phyloP scores from a whole-genome alignment of 1,140 invertebrate genomes.

The Bombus cullumanus region DNA sequence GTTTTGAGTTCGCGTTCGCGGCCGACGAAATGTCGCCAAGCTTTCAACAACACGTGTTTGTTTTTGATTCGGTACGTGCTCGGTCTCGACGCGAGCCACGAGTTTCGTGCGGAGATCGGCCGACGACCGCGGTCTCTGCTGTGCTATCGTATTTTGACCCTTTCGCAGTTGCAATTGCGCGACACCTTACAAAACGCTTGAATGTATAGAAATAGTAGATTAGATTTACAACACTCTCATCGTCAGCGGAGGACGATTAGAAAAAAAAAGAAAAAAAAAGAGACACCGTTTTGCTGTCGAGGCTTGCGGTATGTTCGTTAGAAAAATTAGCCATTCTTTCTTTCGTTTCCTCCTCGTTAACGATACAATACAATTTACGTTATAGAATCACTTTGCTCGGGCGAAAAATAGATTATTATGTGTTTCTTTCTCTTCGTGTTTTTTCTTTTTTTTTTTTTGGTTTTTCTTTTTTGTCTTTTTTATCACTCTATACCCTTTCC shows the following conservation, averaged over 20 bases:
- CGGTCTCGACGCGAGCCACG: not conserved
- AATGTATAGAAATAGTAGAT: slow-evolving; percentile 62
- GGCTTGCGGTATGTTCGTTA: slow-evolving; percentile 44
- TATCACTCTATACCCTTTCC: not conserved
- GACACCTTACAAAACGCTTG: slow-evolving; percentile 39
- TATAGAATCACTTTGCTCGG: slow-evolving; percentile 57
- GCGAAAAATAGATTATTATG: slow-evolving; percentile 67
- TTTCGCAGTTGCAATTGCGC: slow-evolving; percentile 33
- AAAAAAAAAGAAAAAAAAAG: slow-evolving; percentile 4
- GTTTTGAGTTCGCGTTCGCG: not conserved
- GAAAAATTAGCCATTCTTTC: slow-evolving; percentile 58
- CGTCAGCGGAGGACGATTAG: slow-evolving; percentile 22
- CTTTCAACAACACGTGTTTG: not conserved
- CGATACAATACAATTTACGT: slow-evolving; percentile 53
- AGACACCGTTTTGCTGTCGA: slow-evolving; percentile 28
- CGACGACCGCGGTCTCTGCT: slow-evolving; percentile 21
- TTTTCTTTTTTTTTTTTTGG: slow-evolving; percentile 9
- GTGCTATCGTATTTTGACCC: slow-evolving; percentile 26
- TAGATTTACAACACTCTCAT: slow-evolving; percentile 48
- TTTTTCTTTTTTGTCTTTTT: slow-evolving; percentile 38
- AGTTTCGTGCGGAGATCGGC: slow-evolving; percentile 25
- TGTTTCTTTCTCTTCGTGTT: slow-evolving; percentile 47
- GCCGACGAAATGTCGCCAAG: not conserved
- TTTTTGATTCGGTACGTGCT: not conserved
- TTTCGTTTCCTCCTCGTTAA: slow-evolving; percentile 18